A percentile compares a stretch with the other conserved stretches of the same genome.
Evolutionary conservation across 2,888 invertebrate species (phyloP).

Genomic region (Auanema sp.): DNA sequence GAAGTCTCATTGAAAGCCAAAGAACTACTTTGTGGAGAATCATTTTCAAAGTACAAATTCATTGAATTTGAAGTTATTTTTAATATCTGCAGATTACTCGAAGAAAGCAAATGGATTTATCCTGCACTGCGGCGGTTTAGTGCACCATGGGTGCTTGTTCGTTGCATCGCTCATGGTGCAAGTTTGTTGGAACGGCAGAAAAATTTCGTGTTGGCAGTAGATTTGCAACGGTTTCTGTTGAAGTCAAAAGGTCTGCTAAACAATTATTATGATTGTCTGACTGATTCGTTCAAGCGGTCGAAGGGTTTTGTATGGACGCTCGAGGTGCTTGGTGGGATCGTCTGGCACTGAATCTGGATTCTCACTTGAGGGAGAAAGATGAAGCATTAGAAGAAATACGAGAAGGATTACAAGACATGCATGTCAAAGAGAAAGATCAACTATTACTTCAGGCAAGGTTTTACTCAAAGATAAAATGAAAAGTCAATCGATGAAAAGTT

Average conservation of each 20-base stretch:
- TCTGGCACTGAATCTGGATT: conserved; percentile 72
- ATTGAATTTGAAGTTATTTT: background rate
- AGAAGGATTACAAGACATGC: conserved; percentile 25
- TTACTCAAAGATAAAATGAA: conserved; percentile 15
- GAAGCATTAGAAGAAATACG: conserved; percentile 26
- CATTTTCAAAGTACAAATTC: too few relatives aligned
- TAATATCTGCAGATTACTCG: background rate
- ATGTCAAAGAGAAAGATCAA: conserved; percentile 31
- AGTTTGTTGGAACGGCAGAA: conserved; percentile 68
- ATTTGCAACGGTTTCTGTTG: conserved; percentile 69
- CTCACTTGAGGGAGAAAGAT: conserved; percentile 44
- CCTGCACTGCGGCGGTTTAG: conserved; percentile 72
- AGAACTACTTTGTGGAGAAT: conserved; percentile 7
- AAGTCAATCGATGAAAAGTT: background rate
- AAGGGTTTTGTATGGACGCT: conserved; percentile 64
- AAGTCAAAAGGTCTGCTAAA: conserved; percentile 64
- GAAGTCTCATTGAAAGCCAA: conserved; percentile 9
- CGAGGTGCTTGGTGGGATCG: conserved; percentile 71
- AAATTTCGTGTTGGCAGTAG: conserved; percentile 68
- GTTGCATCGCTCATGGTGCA: conserved; percentile 66
- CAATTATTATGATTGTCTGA: background rate
- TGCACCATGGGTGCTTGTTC: conserved; percentile 67
- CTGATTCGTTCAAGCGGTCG: conserved; percentile 23
- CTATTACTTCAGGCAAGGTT: conserved; percentile 47
- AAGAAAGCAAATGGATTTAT: background rate